Evolutionary conservation across 1,140 invertebrate genomes (phyloP).

Genomic region (Eumaeus atala): DNA sequence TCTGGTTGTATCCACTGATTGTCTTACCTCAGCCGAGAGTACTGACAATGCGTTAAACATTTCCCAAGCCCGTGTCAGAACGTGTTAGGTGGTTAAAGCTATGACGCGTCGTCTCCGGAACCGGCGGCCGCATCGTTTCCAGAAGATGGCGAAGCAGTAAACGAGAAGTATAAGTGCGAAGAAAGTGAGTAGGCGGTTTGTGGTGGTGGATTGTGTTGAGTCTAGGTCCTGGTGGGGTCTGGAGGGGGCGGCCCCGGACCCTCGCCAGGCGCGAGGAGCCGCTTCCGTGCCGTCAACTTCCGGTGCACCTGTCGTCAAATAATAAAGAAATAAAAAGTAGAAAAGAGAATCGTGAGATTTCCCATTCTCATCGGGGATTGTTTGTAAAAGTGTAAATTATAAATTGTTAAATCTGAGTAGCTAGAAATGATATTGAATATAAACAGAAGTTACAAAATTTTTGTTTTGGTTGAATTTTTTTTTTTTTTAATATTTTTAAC

Average conservation of each 20-base stretch:
- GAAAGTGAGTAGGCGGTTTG: constrained; percentile 33
- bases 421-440: too few species aligned
- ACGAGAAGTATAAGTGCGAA: constrained; percentile 35
- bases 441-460: too few species aligned
- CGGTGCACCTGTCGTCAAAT: constrained; percentile 35
- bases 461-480: too few species aligned
- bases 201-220: constrained; percentile 19
- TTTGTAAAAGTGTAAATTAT: too few species aligned
- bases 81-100: constrained; percentile 50
- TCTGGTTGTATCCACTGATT: too few species aligned
- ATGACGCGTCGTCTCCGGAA: constrained; percentile 46
- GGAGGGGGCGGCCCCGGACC: constrained; percentile 46
- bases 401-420: too few species aligned
- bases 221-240: constrained; percentile 26
- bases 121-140: constrained; percentile 51
- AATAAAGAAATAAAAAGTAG: too few species aligned
- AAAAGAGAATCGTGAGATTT: too few species aligned
- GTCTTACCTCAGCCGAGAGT: too few species aligned
- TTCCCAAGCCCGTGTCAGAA: background rate
- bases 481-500: too few species aligned
- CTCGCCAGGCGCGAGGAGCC: constrained; percentile 50
- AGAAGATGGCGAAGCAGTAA: constrained; percentile 41
- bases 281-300: constrained; percentile 54
- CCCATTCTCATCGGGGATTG: too few species aligned
- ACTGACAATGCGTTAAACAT: too few species aligned